These are phyloP conservation scores for Bettongia penicillata DNA, from an alignment of 2,113 vertebrate species.

Conservation along the genomic window DNA sequence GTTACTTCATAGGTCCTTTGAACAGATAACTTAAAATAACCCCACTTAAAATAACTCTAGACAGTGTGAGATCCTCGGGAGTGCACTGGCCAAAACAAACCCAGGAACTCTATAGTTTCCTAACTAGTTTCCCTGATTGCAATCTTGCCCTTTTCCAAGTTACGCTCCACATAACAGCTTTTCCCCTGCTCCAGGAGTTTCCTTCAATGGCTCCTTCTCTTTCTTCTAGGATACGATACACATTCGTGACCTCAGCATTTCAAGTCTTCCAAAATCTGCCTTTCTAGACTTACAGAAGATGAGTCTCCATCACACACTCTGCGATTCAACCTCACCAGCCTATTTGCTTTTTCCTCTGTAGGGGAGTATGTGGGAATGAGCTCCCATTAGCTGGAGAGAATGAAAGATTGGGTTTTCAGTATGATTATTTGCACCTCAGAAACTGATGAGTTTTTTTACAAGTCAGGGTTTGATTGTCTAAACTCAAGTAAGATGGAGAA, in stretches of 20 bases:
- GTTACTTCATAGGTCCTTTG: no score
- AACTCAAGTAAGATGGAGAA: neutral
- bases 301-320: neutral
- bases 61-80: no score
- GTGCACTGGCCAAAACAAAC: no score
- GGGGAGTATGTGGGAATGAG: neutral
- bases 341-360: neutral
- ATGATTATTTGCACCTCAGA: neutral
- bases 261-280: neutral
- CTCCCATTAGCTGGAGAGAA: neutral
- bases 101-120: neutral
- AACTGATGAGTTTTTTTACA: neutral
- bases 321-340: neutral
- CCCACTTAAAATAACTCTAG: no score
- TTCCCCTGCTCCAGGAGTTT: no score
- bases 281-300: neutral
- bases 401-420: neutral
- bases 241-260: neutral
- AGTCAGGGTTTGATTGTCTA: neutral
- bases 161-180: neutral
- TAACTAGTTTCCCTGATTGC: neutral
- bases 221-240: neutral
- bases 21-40: no score
- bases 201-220: neutral
- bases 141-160: neutral